Base-by-base conservation (phyloP, 2,888 invertebrate species). In the Acronicta aceris region DNA sequence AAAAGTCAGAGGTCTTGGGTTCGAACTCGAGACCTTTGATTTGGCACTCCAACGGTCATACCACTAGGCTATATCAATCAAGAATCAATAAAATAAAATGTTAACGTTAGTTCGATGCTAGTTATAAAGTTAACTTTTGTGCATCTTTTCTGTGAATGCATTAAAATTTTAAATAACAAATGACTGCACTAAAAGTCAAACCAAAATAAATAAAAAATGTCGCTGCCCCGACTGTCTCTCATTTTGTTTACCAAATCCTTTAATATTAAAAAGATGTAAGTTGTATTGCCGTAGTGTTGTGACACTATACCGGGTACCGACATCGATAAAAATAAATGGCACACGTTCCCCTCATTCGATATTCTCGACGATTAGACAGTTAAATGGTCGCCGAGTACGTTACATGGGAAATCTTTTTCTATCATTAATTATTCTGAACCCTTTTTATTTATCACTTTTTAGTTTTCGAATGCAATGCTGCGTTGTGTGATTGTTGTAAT, bases 261-360 rank as follows among this genome's bases (percentile, higher is more conserved):
- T 88, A 94, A 94, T 93, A 93, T 92, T 92, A 92, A 93, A 91
- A 91, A 90, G 89, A 89, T 86, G 85, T 85, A 89, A 86, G 85
- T n/a, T n/a, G n/a, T 85, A 87, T 82, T 66, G 74, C 81, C 70
- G 71, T 85, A 91, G 90, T 85, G 92, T 74, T 74, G 91, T 74
- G 79, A 71, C 70, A 70, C 66, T 54, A 61, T 56, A 56, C 71
- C 55, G 45, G 59, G 53, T 62, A 59, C 68, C 72, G 81, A 82
- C 74, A 84, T 86, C 87, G 89, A 89, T 84, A 81, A 79, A 84
- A 82, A 82, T 81, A 83, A 76, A 76, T 65, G 50, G 30, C 60
- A 64, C 48, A 65, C 66, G 54, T 59, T 38, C 67, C 51, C 64
- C 77, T 78, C 74, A 86, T 87, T 81, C 67, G 59, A 67, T 66